Base-by-base conservation (phyloP, 2,888 invertebrate species). In the Agapostemon virescens region DNA sequence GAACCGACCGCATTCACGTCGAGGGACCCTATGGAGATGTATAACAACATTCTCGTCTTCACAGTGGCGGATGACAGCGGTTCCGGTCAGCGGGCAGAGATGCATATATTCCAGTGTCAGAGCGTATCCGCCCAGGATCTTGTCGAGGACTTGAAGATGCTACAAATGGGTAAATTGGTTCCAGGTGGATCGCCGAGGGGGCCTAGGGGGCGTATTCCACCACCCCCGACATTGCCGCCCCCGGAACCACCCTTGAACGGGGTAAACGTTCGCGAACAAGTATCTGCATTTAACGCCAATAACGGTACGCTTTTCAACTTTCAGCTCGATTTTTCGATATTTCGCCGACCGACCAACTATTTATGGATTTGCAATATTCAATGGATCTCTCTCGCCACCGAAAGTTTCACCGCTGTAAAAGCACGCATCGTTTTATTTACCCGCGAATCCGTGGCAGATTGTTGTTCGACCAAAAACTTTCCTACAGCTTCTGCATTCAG, bases 1-100 rank as follows among this genome's bases (percentile, higher is more conserved):
- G 97, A 98, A 85, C 99, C 99, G 2, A 99, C 99, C 13, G 98
- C 99, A n/a, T 98, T 98, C 93, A 98, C 98, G 70, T 98, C 98
- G 82, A 96, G 97, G 72, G 98, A 99, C 93, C 97, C 98, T 7
- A 97, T 98, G 93, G 99, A 99, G 93, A 96, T 98, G 92, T 99
- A 99, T 95, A 99, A 99, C 94, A 99, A 99, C 93, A 98, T 99
- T 91, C 94, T 99, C 90, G 97, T 99, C 45, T 99, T 99, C 94
- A 98, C 98, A 87, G 98, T 99, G 83, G 95, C 96, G 9, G 97
- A 95, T 83, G 96, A 94, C 89, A 93, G 94, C 66, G 95, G 94
- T 82, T 94, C 94, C 61, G 94, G 94, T 64, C 95, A 95, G 79
- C 94, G 95, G 66, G 95, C 98, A 6, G 99, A 99, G 94, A 98